Evolutionary conservation across 2,888 invertebrate genomes (phyloP), one percentile per base, ranked within the genome.

Genomic region (Acanthosepion pharaonis): DNA sequence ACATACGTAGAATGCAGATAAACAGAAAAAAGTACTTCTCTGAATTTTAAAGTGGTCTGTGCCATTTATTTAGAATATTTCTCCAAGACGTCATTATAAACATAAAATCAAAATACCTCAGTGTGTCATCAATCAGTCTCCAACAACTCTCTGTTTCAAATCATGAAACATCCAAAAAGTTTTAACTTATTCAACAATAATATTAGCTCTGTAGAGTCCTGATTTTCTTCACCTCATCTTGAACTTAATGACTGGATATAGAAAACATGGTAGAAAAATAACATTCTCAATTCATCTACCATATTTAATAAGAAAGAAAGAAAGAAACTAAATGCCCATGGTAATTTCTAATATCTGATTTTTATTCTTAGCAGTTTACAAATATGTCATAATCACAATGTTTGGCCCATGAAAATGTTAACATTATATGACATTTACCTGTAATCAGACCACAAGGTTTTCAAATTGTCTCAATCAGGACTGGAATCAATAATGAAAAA

Each of bases 371-470:
- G 78, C 78, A 78, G n/a, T 78, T 78, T 78, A 11, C n/a, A 78
- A 78, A 78, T 78, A n/a, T 78, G 78, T 78, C 78, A 78, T 78
- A 33, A 78, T 78, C 78, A 15, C n/a, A 78, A 78, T 78, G 78
- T 78, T 78, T 78, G 78, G 78, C 15, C 33, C n/a, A 78, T 78
- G 33, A 11, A 33, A 78, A 78, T 78, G 78, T 11, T 78, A n/a
- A 78, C 78, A 78, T 78, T 78, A 78, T 78, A 15, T 78, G 78
- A 78, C 78, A n/a, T 78, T 78, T 78, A n/a, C n/a, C 78, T 78
- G 78, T 78, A 78, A 78, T 78, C 78, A 78, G 78, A n/a, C 78
- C 78, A 78, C 33, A 78, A 78, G 78, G 78, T 78, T 78, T 78
- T 78, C 78, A 78, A 78, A 78, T 11, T 78, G n/a, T 78, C 78